Base-by-base conservation (phyloP, 2,113 vertebrate species). In the Nycticebus coucang region DNA sequence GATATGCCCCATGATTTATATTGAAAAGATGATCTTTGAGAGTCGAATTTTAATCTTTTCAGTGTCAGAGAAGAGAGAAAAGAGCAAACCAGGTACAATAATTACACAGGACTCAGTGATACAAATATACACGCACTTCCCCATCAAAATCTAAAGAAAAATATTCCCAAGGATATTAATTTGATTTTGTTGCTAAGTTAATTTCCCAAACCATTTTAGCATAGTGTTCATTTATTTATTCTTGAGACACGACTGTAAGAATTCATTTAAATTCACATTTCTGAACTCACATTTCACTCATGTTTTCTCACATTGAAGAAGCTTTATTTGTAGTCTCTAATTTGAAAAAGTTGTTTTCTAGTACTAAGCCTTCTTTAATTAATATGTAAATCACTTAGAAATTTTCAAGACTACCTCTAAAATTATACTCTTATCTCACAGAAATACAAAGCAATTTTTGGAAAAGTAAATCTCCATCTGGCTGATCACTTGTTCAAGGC, bases 181-280 rank as follows among this genome's bases (percentile, higher is more conserved):
- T 85, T 86, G 57, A 80, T 80, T 45, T n/a, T 78, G 3, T 68
- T 81, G 5, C 35, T 87, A 92, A 77, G 9, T 45, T 81, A 45
- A 68, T 33, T 75, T 82, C 13, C 41, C 37, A 17, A 90, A 45
- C 19, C 11, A 22, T 37, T 37, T 89, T 74, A 11, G 6, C 24
- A 55, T 80, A 7, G 5, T 72, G 8, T 64, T 62, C 2, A 69
- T 18, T 45, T 77, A 55, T 81, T 85, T 80, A 81, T 82, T 62
- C 5, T 57, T 78, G 62, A 24, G 13, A 83, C 8, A 77, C 77
- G 69, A 50, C 22, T 15, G 35, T 55, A 69, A 5, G n/a, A 28
- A 71, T 66, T 91, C 30, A 74, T 78, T 69, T 55, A 74, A 57
- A 45, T 71, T 96, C 35, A 66, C n/a, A 45, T 75, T 92, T 86